phyloP scores from a whole-genome alignment of 2,113 vertebrate genomes.

The Bambusicola thoracicus region DNA sequence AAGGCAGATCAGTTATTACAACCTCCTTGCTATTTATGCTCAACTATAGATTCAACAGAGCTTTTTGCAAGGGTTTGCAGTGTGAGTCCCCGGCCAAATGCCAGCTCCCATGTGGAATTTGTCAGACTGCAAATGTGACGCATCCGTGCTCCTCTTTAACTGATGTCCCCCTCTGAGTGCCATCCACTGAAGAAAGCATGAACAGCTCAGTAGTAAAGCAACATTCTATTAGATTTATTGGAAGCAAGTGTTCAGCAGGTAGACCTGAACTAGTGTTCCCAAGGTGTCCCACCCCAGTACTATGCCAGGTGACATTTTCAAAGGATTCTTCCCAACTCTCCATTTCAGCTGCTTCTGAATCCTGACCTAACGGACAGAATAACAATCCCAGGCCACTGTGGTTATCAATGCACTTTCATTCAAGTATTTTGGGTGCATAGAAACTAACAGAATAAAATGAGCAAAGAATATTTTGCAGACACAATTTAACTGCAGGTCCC shows the following conservation, averaged over 20 bases:
- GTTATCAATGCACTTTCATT: background rate
- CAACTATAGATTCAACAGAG: background rate
- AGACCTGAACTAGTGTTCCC: background rate
- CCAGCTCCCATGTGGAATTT: background rate
- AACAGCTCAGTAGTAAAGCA: background rate
- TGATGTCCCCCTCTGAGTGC: background rate
- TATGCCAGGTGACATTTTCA: fast-evolving
- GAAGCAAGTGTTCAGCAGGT: background rate
- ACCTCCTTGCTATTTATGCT: background rate
- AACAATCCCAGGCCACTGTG: background rate
- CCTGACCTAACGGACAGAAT: background rate
- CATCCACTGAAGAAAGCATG: background rate
- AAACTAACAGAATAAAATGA: background rate
- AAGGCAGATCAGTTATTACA: background rate
- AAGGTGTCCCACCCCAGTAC: background rate
- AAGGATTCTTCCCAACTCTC: background rate
- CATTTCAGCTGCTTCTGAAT: background rate
- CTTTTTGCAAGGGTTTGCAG: background rate
- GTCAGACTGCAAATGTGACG: background rate
- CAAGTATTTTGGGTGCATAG: background rate
- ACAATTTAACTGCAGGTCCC: background rate
- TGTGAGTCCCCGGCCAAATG: background rate
- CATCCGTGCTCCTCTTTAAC: background rate
- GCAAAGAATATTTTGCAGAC: background rate
- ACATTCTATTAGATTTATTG: background rate